Conservation (phyloP, 2,888 invertebrate genomes). For the Pyrochroa serraticornis region DNA sequence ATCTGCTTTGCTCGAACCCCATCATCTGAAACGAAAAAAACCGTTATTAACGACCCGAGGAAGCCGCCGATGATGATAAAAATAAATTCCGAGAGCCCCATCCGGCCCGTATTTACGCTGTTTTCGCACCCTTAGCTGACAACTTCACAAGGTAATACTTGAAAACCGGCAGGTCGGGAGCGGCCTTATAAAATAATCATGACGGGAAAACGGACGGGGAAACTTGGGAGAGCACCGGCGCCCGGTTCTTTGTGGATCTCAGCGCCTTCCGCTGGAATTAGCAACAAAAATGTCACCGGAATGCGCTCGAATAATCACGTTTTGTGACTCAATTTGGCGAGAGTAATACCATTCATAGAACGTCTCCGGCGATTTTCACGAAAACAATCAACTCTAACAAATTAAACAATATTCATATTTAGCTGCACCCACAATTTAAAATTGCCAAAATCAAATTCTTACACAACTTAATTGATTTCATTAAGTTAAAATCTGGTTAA, state of each 20-base stretch:
- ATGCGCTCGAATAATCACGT: too few relatives aligned
- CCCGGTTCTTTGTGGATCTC: slow-evolving; percentile 5
- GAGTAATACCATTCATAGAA: too few relatives aligned
- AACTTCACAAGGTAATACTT: slow-evolving; percentile 5
- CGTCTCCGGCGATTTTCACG: too few relatives aligned
- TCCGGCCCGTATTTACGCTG: slow-evolving; percentile 9
- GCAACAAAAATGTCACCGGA: slow-evolving; percentile 9
- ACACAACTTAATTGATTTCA: too few relatives aligned
- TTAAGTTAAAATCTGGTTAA: too few relatives aligned
- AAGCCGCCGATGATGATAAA: slow-evolving; percentile 8
- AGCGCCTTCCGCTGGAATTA: slow-evolving; percentile 5
- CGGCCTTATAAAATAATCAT: slow-evolving; percentile 19
- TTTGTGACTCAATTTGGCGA: too few relatives aligned
- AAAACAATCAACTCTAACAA: too few relatives aligned
- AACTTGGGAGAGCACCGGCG: neutral
- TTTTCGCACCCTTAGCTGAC: slow-evolving; percentile 9
- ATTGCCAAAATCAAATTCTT: too few relatives aligned
- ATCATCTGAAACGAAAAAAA: slow-evolving; percentile 44
- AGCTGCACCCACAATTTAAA: too few relatives aligned
- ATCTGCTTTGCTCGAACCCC: slow-evolving; percentile 29
- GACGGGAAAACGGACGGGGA: neutral
- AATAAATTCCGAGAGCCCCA: slow-evolving; percentile 9
- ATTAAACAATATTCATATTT: too few relatives aligned
- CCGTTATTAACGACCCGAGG: slow-evolving; percentile 2
- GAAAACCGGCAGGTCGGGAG: slow-evolving; percentile 5